Evolutionary conservation across 2,797 vertebrate genomes (phyloP).

Genomic region (Pyrrhura leucotis): DNA sequence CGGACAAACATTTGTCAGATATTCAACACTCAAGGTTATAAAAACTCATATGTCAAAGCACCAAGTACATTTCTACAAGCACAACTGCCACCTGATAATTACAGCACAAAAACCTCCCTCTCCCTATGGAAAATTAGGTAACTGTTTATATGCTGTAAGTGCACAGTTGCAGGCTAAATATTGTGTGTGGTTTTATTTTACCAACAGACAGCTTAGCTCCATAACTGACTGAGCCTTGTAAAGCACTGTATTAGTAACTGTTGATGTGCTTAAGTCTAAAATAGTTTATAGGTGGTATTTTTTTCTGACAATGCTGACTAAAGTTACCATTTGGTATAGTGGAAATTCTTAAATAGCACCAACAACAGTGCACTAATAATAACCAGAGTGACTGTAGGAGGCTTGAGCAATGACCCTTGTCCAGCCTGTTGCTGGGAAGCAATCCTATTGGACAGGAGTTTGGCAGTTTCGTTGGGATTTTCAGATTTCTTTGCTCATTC

Average conservation of each 20-base stretch:
- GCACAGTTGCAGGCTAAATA: constrained; percentile 22
- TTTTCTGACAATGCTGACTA: constrained; percentile 27
- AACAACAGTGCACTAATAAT: constrained; percentile 4
- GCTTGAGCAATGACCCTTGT: not conserved
- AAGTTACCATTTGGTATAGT: constrained; percentile 7
- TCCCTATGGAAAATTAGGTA: constrained; percentile 22
- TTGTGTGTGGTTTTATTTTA: constrained; percentile 55
- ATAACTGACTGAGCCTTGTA: constrained; percentile 48
- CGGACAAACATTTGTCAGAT: not conserved
- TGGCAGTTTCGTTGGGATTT: not conserved
- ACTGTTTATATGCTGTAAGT: not conserved
- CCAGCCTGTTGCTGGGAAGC: not conserved
- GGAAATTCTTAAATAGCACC: constrained; percentile 41
- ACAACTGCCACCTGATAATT: not conserved
- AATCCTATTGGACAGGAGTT: not conserved
- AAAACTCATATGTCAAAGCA: not conserved
- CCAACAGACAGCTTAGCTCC: constrained; percentile 40
- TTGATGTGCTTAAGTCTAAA: constrained; percentile 25
- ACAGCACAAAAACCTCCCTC: not conserved
- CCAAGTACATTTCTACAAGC: not conserved
- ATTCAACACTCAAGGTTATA: not conserved
- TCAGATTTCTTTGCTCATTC: not conserved
- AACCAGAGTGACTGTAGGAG: not conserved
- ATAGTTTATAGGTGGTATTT: constrained; percentile 23
- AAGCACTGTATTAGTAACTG: constrained; percentile 24